These are phyloP conservation scores for Myiagra hebetior DNA, from an alignment of 2,113 vertebrate species.

Conservation along the genomic window DNA sequence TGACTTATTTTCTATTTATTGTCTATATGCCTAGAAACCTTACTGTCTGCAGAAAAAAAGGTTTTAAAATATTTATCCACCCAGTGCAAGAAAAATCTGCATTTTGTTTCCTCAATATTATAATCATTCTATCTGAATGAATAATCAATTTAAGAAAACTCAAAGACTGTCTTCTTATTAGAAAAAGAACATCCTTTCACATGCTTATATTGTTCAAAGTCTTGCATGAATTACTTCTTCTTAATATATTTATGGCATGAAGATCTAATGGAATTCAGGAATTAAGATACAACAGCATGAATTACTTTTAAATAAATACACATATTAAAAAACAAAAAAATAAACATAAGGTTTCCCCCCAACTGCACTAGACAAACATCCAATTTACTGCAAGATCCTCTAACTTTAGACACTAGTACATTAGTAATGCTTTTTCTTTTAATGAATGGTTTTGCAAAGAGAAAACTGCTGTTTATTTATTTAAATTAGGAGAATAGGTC, in stretches of 20 bases:
- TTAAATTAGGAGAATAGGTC: constrained; percentile 9
- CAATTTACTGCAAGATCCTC: background rate
- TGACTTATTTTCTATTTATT: background rate
- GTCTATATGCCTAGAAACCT: background rate
- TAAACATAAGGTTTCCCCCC: background rate
- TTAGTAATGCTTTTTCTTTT: background rate
- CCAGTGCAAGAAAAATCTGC: background rate
- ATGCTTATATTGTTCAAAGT: background rate
- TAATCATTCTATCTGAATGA: background rate
- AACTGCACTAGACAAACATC: background rate
- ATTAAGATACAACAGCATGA: background rate
- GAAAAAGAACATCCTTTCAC: background rate
- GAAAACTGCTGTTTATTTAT: background rate
- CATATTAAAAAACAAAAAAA: background rate
- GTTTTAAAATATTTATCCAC: background rate
- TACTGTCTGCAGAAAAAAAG: background rate
- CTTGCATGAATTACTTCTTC: background rate
- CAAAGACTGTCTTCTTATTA: background rate
- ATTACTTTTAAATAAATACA: constrained; percentile 30
- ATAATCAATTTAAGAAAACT: background rate
- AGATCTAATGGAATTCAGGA: background rate
- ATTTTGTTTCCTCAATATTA: background rate
- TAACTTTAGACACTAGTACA: background rate
- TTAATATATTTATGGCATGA: background rate
- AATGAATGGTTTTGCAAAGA: background rate